Base-by-base conservation (phyloP, 2,797 vertebrate species). In the Trichosurus vulpecula region DNA sequence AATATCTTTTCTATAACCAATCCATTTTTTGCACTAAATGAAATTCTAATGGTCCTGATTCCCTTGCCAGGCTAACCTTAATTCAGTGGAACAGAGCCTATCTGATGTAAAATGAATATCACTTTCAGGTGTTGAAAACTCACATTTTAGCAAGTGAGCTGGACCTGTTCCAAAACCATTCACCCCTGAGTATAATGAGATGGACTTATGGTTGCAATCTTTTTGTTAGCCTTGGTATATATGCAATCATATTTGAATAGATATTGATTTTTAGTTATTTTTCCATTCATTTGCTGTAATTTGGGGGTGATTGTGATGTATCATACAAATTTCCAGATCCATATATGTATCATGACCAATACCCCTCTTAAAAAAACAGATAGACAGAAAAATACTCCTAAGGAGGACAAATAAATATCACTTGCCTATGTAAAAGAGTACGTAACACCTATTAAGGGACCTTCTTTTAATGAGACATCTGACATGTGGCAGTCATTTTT, bases 201-300 rank as follows among this genome's bases (percentile, higher is more conserved):
- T n/a, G 74, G 35, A 55, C 8, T 74, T 52, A 53, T 66, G 29
- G 29, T 74, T 94, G n/a, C 89, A 95, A 87, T 95, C 92, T 81
- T 94, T 97, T 95, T 91, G 54, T 95, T 94, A 97, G 31, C 3
- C n/a, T 66, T 95, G 51, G 55, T 81, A n/a, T 55, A 57, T 92
- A 31, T 56, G 53, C 52, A 95, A 58, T 94, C 22, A 93, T 29
- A 94, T 92, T 41, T 96, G 89, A 94, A 89, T 94, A 94, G 81
- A 29, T 92, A 25, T 52, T 95, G 51, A 93, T 90, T 91, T 94
- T n/a, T 57, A 94, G 2, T n/a, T 90, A 96, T 54, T 94, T 19
- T 96, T 93, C 30, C 35, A 30, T 93, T 91, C 35, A 92, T 91
- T 94, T 94, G 61, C 25, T 81, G 0, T 92, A 94, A 95, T 90